A percentile compares a stretch with the other conserved stretches of the same genome.
Conservation (phyloP, 2,888 invertebrate genomes). For the Zelleria hepariella region DNA sequence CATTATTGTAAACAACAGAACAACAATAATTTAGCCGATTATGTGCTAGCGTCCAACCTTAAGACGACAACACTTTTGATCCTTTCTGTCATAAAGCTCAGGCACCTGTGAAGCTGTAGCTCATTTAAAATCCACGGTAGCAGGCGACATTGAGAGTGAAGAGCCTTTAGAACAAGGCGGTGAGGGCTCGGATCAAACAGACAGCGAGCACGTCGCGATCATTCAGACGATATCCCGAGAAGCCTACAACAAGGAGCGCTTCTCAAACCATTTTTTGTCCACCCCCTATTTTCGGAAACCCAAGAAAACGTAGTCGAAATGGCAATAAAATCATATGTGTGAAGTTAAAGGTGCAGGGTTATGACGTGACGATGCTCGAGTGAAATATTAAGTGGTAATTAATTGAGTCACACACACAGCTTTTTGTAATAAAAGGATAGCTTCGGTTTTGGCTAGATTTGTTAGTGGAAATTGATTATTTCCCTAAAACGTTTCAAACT, state of each 20-base stretch:
- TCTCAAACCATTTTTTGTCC: slow-evolving; percentile 35
- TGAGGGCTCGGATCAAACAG: slow-evolving; percentile 53
- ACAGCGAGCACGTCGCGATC: slow-evolving; percentile 49
- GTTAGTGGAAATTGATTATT: too few relatives aligned
- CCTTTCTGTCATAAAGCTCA: background rate
- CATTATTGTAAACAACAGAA: too few relatives aligned
- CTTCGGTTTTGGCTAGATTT: too few relatives aligned
- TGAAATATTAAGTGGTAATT: slow-evolving; percentile 36
- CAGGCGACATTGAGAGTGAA: slow-evolving; percentile 19
- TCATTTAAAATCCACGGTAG: slow-evolving; percentile 68
- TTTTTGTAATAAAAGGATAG: background rate
- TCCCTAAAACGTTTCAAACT: too few relatives aligned
- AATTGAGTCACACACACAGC: background rate
- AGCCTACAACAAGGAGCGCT: slow-evolving; percentile 48
- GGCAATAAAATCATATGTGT: background rate
- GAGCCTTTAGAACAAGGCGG: slow-evolving; percentile 17
- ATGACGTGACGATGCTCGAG: slow-evolving; percentile 38
- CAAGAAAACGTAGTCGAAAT: slow-evolving; percentile 7
- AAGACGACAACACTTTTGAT: background rate
- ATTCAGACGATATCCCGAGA: slow-evolving; percentile 49
- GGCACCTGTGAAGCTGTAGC: slow-evolving; percentile 12
- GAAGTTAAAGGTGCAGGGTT: slow-evolving; percentile 28
- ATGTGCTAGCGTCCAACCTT: too few relatives aligned
- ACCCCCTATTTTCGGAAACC: slow-evolving; percentile 34
- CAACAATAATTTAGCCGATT: too few relatives aligned